These are phyloP conservation scores for Melanotaenia nigrans DNA, from an alignment of 2,797 vertebrate species.

Conservation along the genomic window DNA sequence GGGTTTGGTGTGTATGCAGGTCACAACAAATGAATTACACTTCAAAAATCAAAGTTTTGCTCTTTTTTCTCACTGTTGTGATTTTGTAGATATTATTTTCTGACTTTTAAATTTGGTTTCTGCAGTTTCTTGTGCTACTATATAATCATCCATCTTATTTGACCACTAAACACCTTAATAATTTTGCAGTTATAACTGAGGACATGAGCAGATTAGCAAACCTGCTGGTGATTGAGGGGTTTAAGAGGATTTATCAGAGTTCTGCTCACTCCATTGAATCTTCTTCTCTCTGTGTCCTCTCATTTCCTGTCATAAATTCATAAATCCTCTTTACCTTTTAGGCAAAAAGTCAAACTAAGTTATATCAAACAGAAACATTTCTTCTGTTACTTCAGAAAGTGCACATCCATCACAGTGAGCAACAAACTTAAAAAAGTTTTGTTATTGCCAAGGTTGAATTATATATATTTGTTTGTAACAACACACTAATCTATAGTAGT, in stretches of 20 bases:
- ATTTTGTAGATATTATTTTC: neutral
- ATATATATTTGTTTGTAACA: neutral
- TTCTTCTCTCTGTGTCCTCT: neutral
- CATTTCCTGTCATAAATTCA: neutral
- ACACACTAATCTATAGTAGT: neutral
- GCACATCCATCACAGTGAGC: neutral
- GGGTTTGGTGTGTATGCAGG: too few species aligned
- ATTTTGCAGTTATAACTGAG: neutral
- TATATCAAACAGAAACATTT: neutral
- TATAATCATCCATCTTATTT: neutral
- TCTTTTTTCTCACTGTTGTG: neutral
- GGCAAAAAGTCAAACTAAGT: neutral
- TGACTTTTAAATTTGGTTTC: neutral
- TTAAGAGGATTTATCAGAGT: neutral
- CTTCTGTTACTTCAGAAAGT: neutral
- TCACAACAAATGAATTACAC: neutral
- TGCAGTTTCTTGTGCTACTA: neutral
- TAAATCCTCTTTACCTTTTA: neutral
- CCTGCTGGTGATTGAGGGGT: neutral
- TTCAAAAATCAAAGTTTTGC: neutral
- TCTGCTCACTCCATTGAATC: neutral
- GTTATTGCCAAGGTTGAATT: neutral
- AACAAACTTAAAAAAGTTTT: neutral
- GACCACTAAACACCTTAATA: neutral
- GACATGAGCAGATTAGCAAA: neutral